These are phyloP conservation scores for Zaprionus bogoriensis DNA, from an alignment of 2,888 invertebrate genomes.

Conservation along the genomic window DNA sequence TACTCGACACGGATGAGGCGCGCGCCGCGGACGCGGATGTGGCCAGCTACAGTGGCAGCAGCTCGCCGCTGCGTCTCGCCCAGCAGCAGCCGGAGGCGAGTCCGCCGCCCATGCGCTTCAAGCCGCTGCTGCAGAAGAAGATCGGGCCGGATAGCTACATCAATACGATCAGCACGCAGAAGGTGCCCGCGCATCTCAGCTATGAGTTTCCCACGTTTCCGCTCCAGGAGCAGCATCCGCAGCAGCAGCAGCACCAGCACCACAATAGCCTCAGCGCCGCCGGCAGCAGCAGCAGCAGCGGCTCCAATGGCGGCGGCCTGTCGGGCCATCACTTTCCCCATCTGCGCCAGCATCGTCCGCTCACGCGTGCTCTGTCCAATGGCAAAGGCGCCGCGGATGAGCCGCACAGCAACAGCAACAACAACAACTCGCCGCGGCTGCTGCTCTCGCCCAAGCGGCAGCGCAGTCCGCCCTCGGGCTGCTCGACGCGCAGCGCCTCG, in stretches of 20 bases:
- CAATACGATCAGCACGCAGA: conserved; percentile 84
- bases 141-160: conserved; percentile 90
- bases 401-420: conserved; percentile 17
- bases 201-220: conserved; percentile 82
- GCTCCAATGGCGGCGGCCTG: conserved; percentile 10
- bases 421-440: conserved; percentile 65
- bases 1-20: conserved; percentile 91
- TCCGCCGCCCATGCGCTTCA: conserved; percentile 83
- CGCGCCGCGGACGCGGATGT: conserved; percentile 51
- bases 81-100: conserved; percentile 45
- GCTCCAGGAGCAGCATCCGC: conserved; percentile 58
- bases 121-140: conserved; percentile 86
- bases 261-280: conserved; percentile 8
- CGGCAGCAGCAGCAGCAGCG: conserved; percentile 12
- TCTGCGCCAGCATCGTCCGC: conserved; percentile 86
- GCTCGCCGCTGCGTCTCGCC: conserved; percentile 71
- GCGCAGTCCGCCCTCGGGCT: conserved; percentile 82
- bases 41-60: conserved; percentile 72
- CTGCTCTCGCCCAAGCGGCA: conserved; percentile 78
- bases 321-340: conserved; percentile 62
- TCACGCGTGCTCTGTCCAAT: conserved; percentile 87
- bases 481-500: conserved; percentile 82
- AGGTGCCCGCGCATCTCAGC: conserved; percentile 81
- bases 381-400: conserved; percentile 81
- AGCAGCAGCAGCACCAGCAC: conserved; percentile 12